Evolutionary conservation across 1,140 invertebrate species (phyloP).

Genomic region (Brachionus koreanus): DNA sequence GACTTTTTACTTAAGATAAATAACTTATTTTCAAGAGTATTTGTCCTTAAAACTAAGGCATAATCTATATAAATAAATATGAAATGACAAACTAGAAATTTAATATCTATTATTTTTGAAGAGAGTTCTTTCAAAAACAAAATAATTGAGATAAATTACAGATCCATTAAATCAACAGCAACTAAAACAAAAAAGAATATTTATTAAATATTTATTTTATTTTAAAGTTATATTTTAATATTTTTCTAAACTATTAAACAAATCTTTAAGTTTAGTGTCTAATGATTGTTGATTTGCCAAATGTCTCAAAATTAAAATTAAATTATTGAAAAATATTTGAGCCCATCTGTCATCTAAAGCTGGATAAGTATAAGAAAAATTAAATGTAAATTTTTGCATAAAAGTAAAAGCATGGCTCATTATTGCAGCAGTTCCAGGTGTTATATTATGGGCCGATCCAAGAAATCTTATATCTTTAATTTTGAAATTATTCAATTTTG

Average conservation of each 20-base stretch:
- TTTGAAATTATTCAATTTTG: not conserved
- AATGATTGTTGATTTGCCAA: not conserved
- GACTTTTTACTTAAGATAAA: no score
- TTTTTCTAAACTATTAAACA: not conserved
- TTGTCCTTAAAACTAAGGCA: no score
- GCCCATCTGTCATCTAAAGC: slow-evolving; percentile 12
- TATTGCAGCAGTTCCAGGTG: not conserved
- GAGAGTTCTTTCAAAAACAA: no score
- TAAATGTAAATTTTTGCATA: slow-evolving; percentile 17
- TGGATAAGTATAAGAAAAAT: slow-evolving; percentile 41
- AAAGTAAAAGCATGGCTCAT: slow-evolving; percentile 40
- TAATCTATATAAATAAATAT: no score
- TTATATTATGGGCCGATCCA: not conserved
- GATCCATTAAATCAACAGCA: no score
- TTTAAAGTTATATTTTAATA: not conserved
- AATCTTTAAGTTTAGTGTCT: not conserved
- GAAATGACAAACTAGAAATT: no score
- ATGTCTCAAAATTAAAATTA: not conserved
- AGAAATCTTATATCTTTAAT: slow-evolving; percentile 24
- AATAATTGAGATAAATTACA: no score
- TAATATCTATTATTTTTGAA: no score
- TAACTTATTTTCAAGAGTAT: no score
- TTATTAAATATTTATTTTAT: not conserved
- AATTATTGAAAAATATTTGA: not conserved
- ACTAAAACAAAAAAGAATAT: not conserved